phyloP scores from a whole-genome alignment of 1,140 invertebrate genomes.

The Scaptomyza graminum region DNA sequence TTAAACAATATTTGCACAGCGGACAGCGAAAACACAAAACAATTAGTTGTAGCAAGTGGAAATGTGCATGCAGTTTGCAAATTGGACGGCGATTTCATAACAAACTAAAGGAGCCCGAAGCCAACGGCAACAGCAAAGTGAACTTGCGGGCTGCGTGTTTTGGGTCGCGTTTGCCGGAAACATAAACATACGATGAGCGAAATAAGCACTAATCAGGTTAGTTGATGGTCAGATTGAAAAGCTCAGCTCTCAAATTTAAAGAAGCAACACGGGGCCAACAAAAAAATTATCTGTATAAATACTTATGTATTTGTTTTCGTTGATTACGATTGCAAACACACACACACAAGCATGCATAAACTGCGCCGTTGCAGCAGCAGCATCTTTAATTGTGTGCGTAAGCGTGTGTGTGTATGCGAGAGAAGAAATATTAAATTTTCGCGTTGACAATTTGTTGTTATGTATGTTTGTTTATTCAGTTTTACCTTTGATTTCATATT shows the following conservation, averaged over 20 bases:
- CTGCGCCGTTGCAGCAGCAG: constrained; percentile 45
- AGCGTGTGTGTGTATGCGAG: constrained; percentile 42
- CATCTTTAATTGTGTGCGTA: constrained; percentile 21
- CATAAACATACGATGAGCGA: constrained; percentile 71
- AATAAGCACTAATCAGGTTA: constrained; percentile 74
- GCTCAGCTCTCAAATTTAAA: constrained; percentile 1
- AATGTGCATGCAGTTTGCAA: constrained; percentile 39
- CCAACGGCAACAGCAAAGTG: constrained; percentile 17
- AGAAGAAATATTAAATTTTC: constrained; percentile 34
- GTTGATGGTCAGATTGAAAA: constrained; percentile 55
- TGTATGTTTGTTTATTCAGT: constrained; percentile 21
- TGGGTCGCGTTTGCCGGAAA: constrained; percentile 47
- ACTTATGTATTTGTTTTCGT: constrained; percentile 36
- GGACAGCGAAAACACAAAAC: constrained; percentile 11
- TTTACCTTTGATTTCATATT: constrained; percentile 61
- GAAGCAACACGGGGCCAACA: constrained; percentile 3
- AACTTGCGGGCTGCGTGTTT: constrained; percentile 42
- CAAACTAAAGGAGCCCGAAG: constrained; percentile 13
- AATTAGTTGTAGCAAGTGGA: constrained; percentile 20
- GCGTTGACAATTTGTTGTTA: constrained; percentile 26
- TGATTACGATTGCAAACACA: constrained; percentile 50
- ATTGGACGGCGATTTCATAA: constrained; percentile 42
- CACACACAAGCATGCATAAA: constrained; percentile 44
- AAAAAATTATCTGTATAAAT: constrained; percentile 34
- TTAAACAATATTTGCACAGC: constrained; percentile 34